These are phyloP conservation scores for Cryptus armator DNA, from an alignment of 2,888 invertebrate genomes.

Conservation along the genomic window DNA sequence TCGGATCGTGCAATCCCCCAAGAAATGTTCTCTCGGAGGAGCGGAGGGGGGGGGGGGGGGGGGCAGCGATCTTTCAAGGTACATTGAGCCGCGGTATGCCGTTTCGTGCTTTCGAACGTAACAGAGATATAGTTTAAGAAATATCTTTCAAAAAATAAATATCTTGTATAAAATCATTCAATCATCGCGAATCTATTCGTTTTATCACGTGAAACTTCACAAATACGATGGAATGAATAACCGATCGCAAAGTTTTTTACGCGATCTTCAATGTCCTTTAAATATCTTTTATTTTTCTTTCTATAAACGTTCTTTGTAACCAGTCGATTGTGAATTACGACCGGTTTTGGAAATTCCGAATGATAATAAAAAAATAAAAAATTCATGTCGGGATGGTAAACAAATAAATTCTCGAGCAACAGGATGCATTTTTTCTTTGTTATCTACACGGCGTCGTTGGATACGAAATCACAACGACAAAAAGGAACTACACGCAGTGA, in stretches of 20 bases:
- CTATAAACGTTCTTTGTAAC: too few species aligned
- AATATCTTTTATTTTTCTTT: too few species aligned
- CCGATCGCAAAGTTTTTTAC: too few species aligned
- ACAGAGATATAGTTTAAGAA: background rate
- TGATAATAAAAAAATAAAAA: background rate
- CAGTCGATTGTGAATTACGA: background rate
- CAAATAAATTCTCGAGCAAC: constrained; percentile 1
- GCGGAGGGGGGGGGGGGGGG: too few species aligned
- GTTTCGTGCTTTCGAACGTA: background rate
- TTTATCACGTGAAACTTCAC: too few species aligned
- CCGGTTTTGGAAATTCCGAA: background rate
- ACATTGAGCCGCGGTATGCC: background rate
- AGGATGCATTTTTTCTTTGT: constrained; percentile 2
- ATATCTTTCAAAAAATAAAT: background rate
- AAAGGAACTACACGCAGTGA: background rate
- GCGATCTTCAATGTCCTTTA: too few species aligned
- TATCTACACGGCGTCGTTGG: background rate
- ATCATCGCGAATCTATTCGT: too few species aligned
- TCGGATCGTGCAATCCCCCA: background rate
- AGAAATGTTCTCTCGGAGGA: background rate
- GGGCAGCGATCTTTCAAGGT: background rate
- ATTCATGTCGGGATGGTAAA: background rate
- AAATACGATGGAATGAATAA: too few species aligned
- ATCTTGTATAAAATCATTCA: too few species aligned
- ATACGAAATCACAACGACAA: constrained; percentile 4